Evolutionary conservation across 2,888 invertebrate species (phyloP), one percentile per base, ranked within the genome.

Genomic region (Caprella mutica): DNA sequence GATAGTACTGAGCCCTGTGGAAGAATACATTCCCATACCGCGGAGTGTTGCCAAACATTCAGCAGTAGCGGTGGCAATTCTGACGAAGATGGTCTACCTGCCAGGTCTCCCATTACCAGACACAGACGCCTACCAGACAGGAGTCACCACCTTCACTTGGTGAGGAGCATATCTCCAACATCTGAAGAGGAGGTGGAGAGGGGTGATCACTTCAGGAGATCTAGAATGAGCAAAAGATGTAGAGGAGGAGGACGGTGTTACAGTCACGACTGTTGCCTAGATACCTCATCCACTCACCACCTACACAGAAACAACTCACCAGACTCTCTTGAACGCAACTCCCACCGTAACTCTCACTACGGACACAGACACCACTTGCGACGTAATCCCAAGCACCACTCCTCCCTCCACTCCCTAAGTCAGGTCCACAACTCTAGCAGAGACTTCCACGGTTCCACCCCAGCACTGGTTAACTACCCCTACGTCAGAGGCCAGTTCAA

Each of bases 241-340:
- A 17, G 48, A 3, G 29, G 27, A 9, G 19, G 30, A 19, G 29
- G 48, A 19, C 30, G 21, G 14, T 33, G 1, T 19, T 4, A 29
- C 46, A 33, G 58, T 24, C 48, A 50, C 48, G n/a, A 38, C 17
- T 21, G 39, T 40, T 17, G 38, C 24, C 3, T 24, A 26, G 17
- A 26, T n/a, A 21, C 43, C 17, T 4, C 23, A 33, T 51, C 27
- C n/a, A 46, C 38, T 24, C 54, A 55, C 54, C 35, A 38, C 54
- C 35, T 55, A 14, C 39, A 46, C 17, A 30, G 58, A 35, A 42
- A 54, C 12, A 54, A 58, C 40, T 58, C 58, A 14, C 58, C 61
- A 2, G 61, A 61, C 42, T 57, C 57, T 46, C 55, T 61, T 19
- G 61, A 61, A 38, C 51, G 51, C 6, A 56, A 46, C 27, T 21